These are phyloP conservation scores for Gari tellinella DNA, from an alignment of 2,888 invertebrate species.

Conservation along the genomic window DNA sequence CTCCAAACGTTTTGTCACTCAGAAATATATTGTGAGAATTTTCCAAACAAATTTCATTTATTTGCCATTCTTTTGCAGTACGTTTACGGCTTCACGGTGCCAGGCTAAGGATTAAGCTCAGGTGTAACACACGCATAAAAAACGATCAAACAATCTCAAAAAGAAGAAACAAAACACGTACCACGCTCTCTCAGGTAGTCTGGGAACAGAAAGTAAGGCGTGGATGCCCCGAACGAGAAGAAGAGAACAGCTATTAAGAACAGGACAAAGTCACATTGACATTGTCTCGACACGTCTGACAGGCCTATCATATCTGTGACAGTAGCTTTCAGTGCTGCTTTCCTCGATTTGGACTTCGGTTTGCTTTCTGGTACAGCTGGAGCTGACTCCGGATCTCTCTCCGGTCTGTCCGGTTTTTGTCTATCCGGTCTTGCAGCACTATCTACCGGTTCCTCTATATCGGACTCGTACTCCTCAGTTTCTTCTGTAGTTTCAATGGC, in stretches of 20 bases:
- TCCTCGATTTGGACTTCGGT: neutral
- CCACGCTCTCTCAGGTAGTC: constrained; percentile 24
- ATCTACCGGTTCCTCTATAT: neutral
- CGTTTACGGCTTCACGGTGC: too few species aligned
- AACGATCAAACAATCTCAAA: too few species aligned
- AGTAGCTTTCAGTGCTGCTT: constrained; percentile 5
- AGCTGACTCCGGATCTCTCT: neutral
- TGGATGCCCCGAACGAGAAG: constrained; percentile 24
- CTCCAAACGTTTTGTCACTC: too few species aligned
- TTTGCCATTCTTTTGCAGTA: too few species aligned
- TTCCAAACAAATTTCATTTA: too few species aligned
- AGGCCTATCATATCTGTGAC: constrained; percentile 9
- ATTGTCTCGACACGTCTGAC: constrained; percentile 4
- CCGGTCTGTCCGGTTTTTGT: neutral
- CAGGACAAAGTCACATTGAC: constrained; percentile 12
- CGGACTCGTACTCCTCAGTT: constrained; percentile 2
- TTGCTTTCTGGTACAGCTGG: neutral
- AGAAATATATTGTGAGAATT: too few species aligned
- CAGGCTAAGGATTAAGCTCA: too few species aligned
- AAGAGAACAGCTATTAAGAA: constrained; percentile 9
- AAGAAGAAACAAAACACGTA: constrained; percentile 11
- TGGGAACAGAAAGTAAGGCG: constrained; percentile 20
- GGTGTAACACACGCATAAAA: too few species aligned
- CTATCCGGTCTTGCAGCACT: neutral
- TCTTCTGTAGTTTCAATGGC: neutral